Conservation (phyloP, 2,888 invertebrate species). For the Caenorhabditis japonica region DNA sequence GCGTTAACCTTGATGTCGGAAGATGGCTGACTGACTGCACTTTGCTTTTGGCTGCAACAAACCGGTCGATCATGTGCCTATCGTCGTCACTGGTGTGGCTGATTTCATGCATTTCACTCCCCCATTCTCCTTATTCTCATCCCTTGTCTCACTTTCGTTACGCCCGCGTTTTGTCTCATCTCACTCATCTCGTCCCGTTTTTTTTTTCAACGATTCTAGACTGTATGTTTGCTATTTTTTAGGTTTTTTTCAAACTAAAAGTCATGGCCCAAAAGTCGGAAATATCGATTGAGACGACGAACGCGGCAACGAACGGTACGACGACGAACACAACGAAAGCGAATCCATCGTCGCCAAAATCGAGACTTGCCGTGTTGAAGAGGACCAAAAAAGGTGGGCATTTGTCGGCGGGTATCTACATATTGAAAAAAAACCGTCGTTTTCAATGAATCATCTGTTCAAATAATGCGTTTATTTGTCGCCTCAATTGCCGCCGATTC, state of each 20-base stretch:
- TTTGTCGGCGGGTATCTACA: no score
- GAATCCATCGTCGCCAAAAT: constrained; percentile 65
- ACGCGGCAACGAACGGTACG: not conserved
- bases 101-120: constrained; percentile 7
- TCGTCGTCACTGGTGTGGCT: no score
- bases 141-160: constrained; percentile 39
- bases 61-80: constrained; percentile 48
- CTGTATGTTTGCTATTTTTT: not conserved
- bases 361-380: constrained; percentile 63
- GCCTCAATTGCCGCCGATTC: no score
- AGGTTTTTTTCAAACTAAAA: not conserved
- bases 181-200: constrained; percentile 1
- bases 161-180: not conserved
- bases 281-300: constrained; percentile 42
- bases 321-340: constrained; percentile 33
- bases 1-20: no score
- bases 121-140: constrained; percentile 2
- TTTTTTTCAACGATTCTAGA: constrained; percentile 2
- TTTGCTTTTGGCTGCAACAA: constrained; percentile 1
- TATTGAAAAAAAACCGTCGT: no score
- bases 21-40: no score
- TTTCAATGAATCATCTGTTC: no score
- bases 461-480: no score
- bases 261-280: constrained; percentile 54
- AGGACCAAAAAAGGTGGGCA: constrained; percentile 66